These are phyloP conservation scores for Drosophila leontia DNA, from an alignment of 1,140 invertebrate species.

Conservation along the genomic window DNA sequence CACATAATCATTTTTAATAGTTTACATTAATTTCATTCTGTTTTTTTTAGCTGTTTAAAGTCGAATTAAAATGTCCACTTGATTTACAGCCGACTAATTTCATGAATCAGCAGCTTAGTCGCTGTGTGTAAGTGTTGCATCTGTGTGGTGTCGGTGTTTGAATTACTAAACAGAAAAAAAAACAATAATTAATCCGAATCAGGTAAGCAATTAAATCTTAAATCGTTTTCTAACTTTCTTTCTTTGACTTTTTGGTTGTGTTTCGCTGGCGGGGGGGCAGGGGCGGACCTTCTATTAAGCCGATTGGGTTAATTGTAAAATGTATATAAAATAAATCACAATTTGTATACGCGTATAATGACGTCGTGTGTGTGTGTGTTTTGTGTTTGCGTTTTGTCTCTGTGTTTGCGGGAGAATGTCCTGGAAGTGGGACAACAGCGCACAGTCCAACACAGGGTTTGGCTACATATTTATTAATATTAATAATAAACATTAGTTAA, in stretches of 20 bases:
- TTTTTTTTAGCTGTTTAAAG: conserved; percentile 7
- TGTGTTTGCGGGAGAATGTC: conserved; percentile 30
- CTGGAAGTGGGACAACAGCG: conserved; percentile 32
- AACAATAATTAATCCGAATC: conserved; percentile 44
- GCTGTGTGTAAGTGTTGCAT: conserved; percentile 13
- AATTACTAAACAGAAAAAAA: conserved; percentile 8
- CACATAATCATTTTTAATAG: conserved; percentile 34
- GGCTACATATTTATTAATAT: conserved; percentile 70
- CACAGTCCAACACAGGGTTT: conserved; percentile 51
- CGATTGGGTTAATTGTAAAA: conserved; percentile 69
- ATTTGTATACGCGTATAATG: conserved; percentile 77
- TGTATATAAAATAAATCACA: conserved; percentile 82
- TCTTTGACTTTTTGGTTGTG: conserved; percentile 45
- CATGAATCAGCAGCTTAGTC: conserved; percentile 10
- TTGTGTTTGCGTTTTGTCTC: conserved; percentile 21
- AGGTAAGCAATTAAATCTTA: conserved; percentile 54
- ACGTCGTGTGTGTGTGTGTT: conserved; percentile 38
- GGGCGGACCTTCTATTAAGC: conserved; percentile 32
- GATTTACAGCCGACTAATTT: conserved; percentile 5
- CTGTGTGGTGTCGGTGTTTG: conserved; percentile 2
- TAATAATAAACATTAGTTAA: conserved; percentile 77
- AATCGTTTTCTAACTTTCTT: conserved; percentile 27
- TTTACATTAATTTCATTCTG: conserved; percentile 37
- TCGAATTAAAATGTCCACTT: conserved; percentile 9
- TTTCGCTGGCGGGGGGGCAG: conserved; percentile 22